Evolutionary conservation across 2,113 vertebrate species (phyloP).

Genomic region (Rhinopomastus cyanomelas): DNA sequence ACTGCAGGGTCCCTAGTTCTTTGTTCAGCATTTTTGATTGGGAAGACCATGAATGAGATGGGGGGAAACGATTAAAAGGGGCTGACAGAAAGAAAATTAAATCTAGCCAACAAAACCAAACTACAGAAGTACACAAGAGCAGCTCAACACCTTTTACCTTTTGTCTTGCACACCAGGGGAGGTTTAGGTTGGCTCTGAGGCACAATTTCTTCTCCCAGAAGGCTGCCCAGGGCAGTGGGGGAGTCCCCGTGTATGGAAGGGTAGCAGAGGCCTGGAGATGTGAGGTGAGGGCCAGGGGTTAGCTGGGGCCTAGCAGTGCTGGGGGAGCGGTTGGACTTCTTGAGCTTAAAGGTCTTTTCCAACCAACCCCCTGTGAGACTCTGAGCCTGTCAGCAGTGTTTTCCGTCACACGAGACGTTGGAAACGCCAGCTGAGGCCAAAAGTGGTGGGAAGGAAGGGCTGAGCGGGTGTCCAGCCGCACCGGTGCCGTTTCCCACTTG

Average conservation of each 20-base stretch:
- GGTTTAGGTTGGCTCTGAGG: too few relatives aligned
- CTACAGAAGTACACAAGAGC: rapidly evolving
- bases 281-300: too few relatives aligned
- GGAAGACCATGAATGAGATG: not conserved
- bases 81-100: not conserved
- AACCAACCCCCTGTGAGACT: too few relatives aligned
- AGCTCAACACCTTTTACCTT: not conserved
- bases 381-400: too few relatives aligned
- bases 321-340: too few relatives aligned
- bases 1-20: not conserved
- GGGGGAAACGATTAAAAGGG: not conserved
- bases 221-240: too few relatives aligned
- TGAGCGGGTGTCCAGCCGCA: not conserved
- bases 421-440: rapidly evolving
- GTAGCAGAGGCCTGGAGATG: too few relatives aligned
- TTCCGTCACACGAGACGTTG: too few relatives aligned
- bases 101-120: not conserved
- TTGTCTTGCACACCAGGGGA: not conserved
- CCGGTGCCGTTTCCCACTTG: too few relatives aligned
- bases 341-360: too few relatives aligned
- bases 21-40: not conserved
- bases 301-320: too few relatives aligned
- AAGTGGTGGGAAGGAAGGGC: not conserved
- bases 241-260: too few relatives aligned
- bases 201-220: not conserved